These are phyloP conservation scores for Fistularia tabacaria DNA, from an alignment of 2,797 vertebrate genomes.

Conservation along the genomic window DNA sequence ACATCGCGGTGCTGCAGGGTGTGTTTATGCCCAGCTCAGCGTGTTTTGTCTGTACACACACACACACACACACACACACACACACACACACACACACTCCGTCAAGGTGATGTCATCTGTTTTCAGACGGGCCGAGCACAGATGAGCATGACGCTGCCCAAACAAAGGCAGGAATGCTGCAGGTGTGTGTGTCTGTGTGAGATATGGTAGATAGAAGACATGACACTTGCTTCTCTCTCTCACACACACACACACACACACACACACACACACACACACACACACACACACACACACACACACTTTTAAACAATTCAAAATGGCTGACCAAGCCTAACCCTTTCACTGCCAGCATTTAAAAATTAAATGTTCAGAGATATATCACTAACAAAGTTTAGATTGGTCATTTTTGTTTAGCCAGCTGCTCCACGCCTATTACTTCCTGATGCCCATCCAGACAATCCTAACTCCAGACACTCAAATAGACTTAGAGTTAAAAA, in stretches of 20 bases:
- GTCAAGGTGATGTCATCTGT: constrained; percentile 44
- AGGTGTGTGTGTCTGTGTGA: constrained; percentile 52
- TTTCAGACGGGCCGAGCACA: constrained; percentile 30
- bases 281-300: background rate
- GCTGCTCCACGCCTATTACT: too few relatives aligned
- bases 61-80: too few relatives aligned
- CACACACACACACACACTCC: background rate
- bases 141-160: constrained; percentile 11
- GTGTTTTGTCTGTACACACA: constrained; percentile 9
- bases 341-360: too few relatives aligned
- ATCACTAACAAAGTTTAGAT: too few relatives aligned
- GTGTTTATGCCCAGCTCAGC: constrained; percentile 14
- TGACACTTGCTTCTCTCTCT: background rate
- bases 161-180: constrained; percentile 54
- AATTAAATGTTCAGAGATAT: too few relatives aligned
- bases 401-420: too few relatives aligned
- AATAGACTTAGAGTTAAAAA: too few relatives aligned
- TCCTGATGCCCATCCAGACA: too few relatives aligned
- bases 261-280: background rate
- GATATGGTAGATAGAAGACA: constrained; percentile 22
- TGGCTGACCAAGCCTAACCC: too few relatives aligned
- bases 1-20: background rate
- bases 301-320: too few relatives aligned
- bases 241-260: constrained; percentile 1
- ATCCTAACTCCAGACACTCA: too few relatives aligned